Evolutionary conservation across 1,140 invertebrate species (phyloP).

Genomic region (Maconellicoccus hirsutus): DNA sequence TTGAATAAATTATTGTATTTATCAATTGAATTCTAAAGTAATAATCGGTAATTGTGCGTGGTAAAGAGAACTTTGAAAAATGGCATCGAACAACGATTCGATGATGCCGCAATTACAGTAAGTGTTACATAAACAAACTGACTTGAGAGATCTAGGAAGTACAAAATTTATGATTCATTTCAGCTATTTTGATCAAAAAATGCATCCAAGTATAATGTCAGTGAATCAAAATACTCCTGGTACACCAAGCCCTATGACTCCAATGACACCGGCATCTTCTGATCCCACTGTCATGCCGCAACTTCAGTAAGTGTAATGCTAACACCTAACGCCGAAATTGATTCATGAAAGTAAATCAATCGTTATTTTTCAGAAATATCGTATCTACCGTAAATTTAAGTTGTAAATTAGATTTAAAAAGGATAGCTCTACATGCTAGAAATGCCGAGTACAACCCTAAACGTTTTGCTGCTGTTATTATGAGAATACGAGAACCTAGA

Average conservation of each 20-base stretch:
- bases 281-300: constrained; percentile 89
- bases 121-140: neutral
- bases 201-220: neutral
- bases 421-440: constrained; percentile 95
- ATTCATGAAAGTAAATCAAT: neutral
- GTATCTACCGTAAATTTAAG: constrained; percentile 96
- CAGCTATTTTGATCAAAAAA: constrained; percentile 11
- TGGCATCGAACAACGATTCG: constrained; percentile 4
- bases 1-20: no score
- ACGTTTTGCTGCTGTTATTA: constrained; percentile 98
- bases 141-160: neutral
- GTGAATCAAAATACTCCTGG: constrained; percentile 40
- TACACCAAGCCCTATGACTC: constrained; percentile 73
- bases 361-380: constrained; percentile 61
- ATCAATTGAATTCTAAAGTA: no score
- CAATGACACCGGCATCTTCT: constrained; percentile 85
- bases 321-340: neutral
- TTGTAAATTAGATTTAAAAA: constrained; percentile 91
- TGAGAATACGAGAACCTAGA: constrained; percentile 96
- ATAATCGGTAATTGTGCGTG: no score
- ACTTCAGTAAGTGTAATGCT: constrained; percentile 71
- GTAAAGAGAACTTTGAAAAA: neutral
- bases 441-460: constrained; percentile 99
- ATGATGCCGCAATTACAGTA: constrained; percentile 15
- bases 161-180: neutral